These are phyloP conservation scores for Prenolepis imparis DNA, from an alignment of 2,888 invertebrate genomes.

Conservation along the genomic window DNA sequence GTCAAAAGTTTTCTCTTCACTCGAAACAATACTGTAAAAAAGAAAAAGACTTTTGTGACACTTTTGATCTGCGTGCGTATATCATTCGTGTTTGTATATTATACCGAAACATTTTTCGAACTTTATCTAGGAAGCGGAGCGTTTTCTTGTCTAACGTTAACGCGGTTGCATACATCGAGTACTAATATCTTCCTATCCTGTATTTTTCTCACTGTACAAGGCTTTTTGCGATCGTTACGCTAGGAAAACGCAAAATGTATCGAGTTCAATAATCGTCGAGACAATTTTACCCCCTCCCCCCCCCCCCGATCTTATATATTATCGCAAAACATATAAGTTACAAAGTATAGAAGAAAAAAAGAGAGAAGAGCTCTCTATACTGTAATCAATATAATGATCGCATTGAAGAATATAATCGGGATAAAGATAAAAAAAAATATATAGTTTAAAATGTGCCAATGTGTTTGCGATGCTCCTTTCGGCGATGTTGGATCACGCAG, in stretches of 20 bases:
- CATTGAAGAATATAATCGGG: slow-evolving; percentile 16
- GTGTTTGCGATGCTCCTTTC: slow-evolving; percentile 37
- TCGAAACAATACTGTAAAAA: no score
- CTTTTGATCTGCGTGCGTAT: slow-evolving; percentile 6
- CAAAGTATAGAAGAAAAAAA: slow-evolving; percentile 19
- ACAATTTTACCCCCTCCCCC: not conserved
- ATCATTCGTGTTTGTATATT: slow-evolving; percentile 15
- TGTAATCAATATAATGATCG: slow-evolving; percentile 38
- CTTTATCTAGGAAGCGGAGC: slow-evolving; percentile 30
- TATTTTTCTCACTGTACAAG: slow-evolving; percentile 66
- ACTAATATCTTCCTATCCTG: slow-evolving; percentile 65
- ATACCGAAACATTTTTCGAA: slow-evolving; percentile 15
- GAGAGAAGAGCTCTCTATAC: slow-evolving; percentile 9
- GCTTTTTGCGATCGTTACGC: slow-evolving; percentile 61
- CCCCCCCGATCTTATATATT: not conserved
- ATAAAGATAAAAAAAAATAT: slow-evolving; percentile 51
- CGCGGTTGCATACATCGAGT: slow-evolving; percentile 14
- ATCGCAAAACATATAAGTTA: slow-evolving; percentile 12
- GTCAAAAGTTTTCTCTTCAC: not conserved
- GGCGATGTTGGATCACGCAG: slow-evolving; percentile 15
- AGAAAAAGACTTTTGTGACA: not conserved
- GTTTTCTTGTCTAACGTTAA: slow-evolving; percentile 21
- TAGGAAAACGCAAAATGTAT: slow-evolving; percentile 44
- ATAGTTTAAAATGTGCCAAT: slow-evolving; percentile 69
- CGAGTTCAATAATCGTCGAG: slow-evolving; percentile 8